Conservation (phyloP, 2,113 vertebrate genomes). For the Atlantisia rogersi region DNA sequence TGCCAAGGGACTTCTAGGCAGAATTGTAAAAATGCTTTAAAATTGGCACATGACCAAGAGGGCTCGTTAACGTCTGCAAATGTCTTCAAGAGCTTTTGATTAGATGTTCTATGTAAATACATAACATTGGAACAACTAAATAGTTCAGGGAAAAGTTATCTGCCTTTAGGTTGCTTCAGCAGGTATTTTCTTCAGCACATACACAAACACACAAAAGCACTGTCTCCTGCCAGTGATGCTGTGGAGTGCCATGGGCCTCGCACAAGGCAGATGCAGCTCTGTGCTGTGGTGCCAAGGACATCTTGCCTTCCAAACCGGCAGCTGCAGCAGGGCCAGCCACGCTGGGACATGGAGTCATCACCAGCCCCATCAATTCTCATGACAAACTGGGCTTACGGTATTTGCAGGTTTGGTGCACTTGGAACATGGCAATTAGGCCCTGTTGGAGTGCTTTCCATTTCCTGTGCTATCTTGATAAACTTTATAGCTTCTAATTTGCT, state of each 20-base stretch:
- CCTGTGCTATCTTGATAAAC: constrained; percentile 55
- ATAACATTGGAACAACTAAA: neutral
- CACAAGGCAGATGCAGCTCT: neutral
- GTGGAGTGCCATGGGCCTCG: too few species aligned
- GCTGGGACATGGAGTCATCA: rapidly evolving
- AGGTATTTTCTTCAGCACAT: neutral
- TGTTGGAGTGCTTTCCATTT: constrained; percentile 36
- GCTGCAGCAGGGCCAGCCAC: rapidly evolving
- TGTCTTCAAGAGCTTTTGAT: neutral
- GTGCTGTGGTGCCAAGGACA: neutral
- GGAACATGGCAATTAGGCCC: neutral
- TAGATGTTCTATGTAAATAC: neutral
- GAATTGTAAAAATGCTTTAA: neutral
- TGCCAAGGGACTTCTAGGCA: neutral
- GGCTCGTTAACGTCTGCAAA: neutral
- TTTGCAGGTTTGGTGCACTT: neutral
- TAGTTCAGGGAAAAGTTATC: neutral
- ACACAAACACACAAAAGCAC: rapidly evolving
- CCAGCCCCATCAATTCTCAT: neutral
- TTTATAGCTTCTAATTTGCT: constrained; percentile 56
- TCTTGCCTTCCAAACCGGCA: rapidly evolving
- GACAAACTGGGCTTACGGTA: neutral
- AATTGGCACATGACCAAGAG: neutral
- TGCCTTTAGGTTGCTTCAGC: neutral
- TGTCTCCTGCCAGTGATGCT: neutral